A percentile compares a stretch with the other conserved stretches of the same genome.
Conservation (phyloP, 1,140 invertebrate species). For the Chrysoperla carnea region DNA sequence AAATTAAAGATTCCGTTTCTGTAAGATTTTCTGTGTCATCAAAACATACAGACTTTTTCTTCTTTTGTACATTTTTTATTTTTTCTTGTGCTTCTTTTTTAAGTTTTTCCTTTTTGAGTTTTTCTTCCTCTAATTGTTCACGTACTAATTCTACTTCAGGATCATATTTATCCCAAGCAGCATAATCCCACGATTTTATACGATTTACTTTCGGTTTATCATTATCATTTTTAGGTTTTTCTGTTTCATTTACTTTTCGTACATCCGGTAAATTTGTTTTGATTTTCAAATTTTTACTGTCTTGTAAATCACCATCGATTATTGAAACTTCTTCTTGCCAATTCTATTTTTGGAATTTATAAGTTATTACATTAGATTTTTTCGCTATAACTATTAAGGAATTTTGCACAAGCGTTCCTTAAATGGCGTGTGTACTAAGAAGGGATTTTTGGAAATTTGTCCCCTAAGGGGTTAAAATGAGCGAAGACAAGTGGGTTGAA, state of each 20-base stretch:
- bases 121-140: constrained; percentile 41
- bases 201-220: constrained; percentile 13
- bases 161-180: constrained; percentile 50
- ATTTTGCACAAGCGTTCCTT: no score
- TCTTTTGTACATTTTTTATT: constrained; percentile 8
- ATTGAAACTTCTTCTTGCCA: neutral
- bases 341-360: neutral
- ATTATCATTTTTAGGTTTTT: constrained; percentile 7
- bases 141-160: constrained; percentile 43
- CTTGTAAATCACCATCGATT: neutral
- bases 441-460: no score
- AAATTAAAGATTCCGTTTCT: constrained; percentile 23
- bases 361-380: no score
- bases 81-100: constrained; percentile 12
- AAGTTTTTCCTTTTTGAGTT: constrained; percentile 21
- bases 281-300: neutral
- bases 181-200: constrained; percentile 36
- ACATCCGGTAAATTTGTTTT: constrained; percentile 4
- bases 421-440: no score
- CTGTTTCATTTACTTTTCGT: constrained; percentile 5
- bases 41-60: constrained; percentile 9
- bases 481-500: no score
- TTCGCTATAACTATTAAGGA: no score
- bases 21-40: constrained; percentile 21
- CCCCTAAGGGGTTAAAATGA: no score